Conservation (phyloP, 2,888 invertebrate genomes). For the Zaprionus lineosus region DNA sequence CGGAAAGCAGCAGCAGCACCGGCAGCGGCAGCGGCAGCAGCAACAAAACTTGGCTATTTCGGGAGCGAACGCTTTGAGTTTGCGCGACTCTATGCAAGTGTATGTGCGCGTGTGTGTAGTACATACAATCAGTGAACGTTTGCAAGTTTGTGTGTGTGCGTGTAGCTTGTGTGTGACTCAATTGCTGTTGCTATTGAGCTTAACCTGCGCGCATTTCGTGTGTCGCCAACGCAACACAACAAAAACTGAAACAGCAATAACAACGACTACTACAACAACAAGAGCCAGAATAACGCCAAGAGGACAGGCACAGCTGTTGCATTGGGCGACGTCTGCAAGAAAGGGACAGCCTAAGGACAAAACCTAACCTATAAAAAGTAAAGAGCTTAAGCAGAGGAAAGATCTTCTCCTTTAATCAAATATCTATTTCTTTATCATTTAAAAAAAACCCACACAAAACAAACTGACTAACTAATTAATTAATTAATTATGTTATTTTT, state of each 20-base stretch:
- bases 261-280: constrained; percentile 5
- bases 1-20: constrained; percentile 8
- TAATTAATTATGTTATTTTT: too few species aligned
- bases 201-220: constrained; percentile 37
- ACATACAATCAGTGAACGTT: not conserved
- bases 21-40: constrained; percentile 1
- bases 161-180: constrained; percentile 40
- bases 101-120: constrained; percentile 12
- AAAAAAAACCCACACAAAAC: too few species aligned
- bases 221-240: constrained; percentile 49
- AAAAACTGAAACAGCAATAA: constrained; percentile 1
- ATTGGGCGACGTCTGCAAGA: constrained; percentile 5
- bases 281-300: not conserved
- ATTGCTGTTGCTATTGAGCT: constrained; percentile 41
- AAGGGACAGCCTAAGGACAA: constrained; percentile 32
- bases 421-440: not conserved
- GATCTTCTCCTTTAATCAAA: too few species aligned
- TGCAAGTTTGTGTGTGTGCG: not conserved
- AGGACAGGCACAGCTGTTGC: constrained; percentile 32
- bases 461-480: too few species aligned
- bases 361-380: not conserved
- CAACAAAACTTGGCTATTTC: constrained; percentile 63
- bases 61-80: constrained; percentile 64
- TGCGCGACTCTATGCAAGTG: constrained; percentile 25
- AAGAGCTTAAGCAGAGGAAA: not conserved